phyloP scores from a whole-genome alignment of 2,888 invertebrate species.

The Limnephilus marmoratus region DNA sequence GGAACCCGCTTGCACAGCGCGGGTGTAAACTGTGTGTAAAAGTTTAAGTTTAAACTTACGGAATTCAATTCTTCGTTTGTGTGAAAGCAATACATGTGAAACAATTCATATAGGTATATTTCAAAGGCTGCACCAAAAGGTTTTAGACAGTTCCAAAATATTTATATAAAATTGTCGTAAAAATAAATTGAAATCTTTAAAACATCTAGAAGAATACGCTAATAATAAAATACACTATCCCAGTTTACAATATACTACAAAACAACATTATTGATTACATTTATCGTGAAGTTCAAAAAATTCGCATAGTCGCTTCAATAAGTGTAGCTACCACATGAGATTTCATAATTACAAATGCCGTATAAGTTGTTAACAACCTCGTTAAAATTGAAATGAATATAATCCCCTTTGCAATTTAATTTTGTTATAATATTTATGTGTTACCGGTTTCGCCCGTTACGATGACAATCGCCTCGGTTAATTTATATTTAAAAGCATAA shows the following conservation, averaged over 20 bases:
- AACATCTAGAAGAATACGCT: no score
- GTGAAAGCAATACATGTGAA: no score
- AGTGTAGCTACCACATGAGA: neutral
- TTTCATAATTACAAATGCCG: slow-evolving; percentile 20
- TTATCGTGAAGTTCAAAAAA: neutral
- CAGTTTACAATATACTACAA: neutral
- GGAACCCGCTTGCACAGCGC: no score
- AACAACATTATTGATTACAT: neutral
- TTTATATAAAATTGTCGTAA: no score
- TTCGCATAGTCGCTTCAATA: neutral
- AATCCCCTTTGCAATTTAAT: slow-evolving; percentile 28
- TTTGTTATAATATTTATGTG: slow-evolving; percentile 21
- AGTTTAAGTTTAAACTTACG: no score
- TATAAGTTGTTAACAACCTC: slow-evolving; percentile 41
- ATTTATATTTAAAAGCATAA: slow-evolving; percentile 21
- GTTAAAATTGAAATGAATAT: slow-evolving; percentile 40
- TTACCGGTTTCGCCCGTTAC: slow-evolving; percentile 27
- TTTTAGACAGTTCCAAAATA: no score
- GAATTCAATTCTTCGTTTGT: no score
- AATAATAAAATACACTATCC: no score
- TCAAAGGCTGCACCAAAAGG: no score
- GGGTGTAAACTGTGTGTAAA: no score
- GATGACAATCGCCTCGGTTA: slow-evolving; percentile 24
- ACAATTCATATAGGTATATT: no score
- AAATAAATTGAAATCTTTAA: no score